phyloP scores from a whole-genome alignment of 2,113 vertebrate genomes.

The Macroglossus sobrinus region DNA sequence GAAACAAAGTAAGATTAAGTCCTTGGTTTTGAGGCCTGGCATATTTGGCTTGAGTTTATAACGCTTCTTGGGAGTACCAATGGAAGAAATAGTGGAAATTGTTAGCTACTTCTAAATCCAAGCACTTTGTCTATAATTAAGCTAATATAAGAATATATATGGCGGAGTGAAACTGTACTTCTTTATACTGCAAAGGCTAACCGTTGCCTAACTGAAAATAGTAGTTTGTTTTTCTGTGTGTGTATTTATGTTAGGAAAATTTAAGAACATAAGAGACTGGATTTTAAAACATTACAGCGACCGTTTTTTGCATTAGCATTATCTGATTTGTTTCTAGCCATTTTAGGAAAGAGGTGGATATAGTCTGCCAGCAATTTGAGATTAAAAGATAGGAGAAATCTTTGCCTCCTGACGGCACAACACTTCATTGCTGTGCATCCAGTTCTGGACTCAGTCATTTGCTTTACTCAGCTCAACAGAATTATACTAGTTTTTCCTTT shows the following conservation, averaged over 20 bases:
- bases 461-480: neutral
- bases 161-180: neutral
- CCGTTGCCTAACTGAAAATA: neutral
- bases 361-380: neutral
- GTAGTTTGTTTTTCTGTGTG: neutral
- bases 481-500: neutral
- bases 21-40: neutral
- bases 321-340: neutral
- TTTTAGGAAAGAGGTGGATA: neutral
- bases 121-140: neutral
- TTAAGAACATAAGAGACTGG: neutral
- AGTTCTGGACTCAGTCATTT: neutral
- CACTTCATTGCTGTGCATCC: neutral
- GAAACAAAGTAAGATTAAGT: neutral
- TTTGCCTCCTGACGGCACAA: neutral
- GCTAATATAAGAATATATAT: neutral
- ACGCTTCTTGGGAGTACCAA: neutral
- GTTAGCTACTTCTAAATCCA: neutral
- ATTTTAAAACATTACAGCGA: neutral
- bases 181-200: neutral
- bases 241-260: neutral
- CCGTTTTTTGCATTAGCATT: neutral
- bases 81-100: neutral
- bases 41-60: neutral
- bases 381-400: neutral